Conservation (phyloP, 2,113 vertebrate species). For the Xiphophorus couchianus region DNA sequence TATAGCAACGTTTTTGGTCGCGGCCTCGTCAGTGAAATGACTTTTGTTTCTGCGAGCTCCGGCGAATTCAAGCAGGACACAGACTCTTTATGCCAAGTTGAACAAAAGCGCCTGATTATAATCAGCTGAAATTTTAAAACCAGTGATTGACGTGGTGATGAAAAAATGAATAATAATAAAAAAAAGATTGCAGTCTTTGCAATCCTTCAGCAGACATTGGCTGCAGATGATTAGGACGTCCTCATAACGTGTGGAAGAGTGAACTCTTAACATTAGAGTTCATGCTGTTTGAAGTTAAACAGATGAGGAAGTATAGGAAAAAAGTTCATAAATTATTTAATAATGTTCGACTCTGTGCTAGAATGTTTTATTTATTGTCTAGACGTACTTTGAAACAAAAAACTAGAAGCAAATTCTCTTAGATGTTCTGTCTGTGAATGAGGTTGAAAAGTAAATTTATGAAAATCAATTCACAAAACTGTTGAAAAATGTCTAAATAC, state of each 20-base stretch:
- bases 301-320: not conserved
- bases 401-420: not conserved
- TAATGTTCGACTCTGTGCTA: not conserved
- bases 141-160: not conserved
- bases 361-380: not conserved
- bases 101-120: not conserved
- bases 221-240: not conserved
- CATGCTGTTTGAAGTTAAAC: not conserved
- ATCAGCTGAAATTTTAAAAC: not conserved
- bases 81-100: constrained; percentile 5
- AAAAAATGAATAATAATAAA: too few relatives aligned
- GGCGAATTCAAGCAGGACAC: not conserved
- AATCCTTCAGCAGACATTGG: not conserved
- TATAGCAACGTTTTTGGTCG: not conserved
- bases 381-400: not conserved
- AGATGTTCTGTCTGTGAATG: not conserved
- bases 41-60: constrained; percentile 21
- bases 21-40: not conserved
- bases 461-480: not conserved
- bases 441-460: not conserved
- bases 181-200: not conserved
- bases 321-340: not conserved
- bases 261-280: not conserved
- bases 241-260: not conserved
- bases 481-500: not conserved